Base-by-base conservation (phyloP, 2,888 invertebrate species). In the Nymphalis c-album region DNA sequence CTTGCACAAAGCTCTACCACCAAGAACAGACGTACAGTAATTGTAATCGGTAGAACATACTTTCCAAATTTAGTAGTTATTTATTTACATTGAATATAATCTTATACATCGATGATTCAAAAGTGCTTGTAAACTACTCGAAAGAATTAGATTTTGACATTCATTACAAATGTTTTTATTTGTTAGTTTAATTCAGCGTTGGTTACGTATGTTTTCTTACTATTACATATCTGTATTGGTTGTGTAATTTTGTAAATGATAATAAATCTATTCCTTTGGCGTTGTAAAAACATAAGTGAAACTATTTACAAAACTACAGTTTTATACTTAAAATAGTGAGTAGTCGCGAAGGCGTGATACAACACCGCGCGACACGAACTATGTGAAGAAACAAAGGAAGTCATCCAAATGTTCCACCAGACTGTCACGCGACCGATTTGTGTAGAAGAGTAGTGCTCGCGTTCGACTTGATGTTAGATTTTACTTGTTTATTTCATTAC, bases 311-410 rank as follows among this genome's bases (percentile, higher is more conserved):
- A 55, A 63, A 46, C 50, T 47, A 63, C 53, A 59, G 61, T 71
- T 72, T 64, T 70, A 58, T 67, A 63, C 63, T 55, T 66, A 58
- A 60, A 48, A 60, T 67, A 53, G 31, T 64, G 60, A 65, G 57
- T 40, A 69, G 69, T 55, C 62, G 64, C 62, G 72, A 63, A 67
- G 75, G 71, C 73, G 73, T 72, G 74, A 74, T 74, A 72, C 71
- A 71, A 73, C 74, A 75, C 74, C 70, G 71, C 79, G 76, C 71
- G 70, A 82, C 82, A 80, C 81, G 80, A 81, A 81, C 80, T 82
- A 84, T 83, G 85, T 83, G 80, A 84, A 85, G 85, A 85, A 85
- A 87, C 87, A 86, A 88, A 87, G 88, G 88, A 87, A 88, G 71
- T 85, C 83, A 85, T 86, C 86, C 84, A 85, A 79, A 84, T 80